Evolutionary conservation across 1,140 invertebrate species (phyloP).

Genomic region (Bombus turneri): DNA sequence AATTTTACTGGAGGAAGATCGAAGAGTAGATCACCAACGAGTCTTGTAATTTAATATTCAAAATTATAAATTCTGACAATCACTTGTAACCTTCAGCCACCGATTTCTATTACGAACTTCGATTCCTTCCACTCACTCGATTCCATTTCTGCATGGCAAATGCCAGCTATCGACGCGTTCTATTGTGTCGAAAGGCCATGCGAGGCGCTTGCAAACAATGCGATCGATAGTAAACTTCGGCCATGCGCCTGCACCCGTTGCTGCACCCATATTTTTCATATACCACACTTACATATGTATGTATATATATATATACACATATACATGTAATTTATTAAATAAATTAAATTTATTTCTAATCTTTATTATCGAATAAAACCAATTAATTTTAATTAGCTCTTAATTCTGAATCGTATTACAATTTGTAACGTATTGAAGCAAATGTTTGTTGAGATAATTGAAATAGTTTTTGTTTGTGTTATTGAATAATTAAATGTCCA

Average conservation of each 20-base stretch:
- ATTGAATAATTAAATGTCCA: neutral
- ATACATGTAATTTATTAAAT: too few relatives aligned
- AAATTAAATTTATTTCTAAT: too few relatives aligned
- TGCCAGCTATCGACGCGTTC: neutral
- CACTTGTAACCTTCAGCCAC: slow-evolving; percentile 13
- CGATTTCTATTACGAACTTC: slow-evolving; percentile 11
- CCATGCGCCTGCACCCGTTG: slow-evolving; percentile 31
- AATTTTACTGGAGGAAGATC: neutral
- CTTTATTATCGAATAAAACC: too few relatives aligned
- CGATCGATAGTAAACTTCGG: slow-evolving; percentile 36
- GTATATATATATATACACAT: neutral
- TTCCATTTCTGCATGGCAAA: neutral
- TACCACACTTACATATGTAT: neutral
- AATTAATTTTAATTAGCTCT: too few relatives aligned
- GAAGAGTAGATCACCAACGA: neutral
- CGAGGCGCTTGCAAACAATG: slow-evolving; percentile 25
- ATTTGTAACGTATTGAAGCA: neutral
- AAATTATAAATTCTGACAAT: neutral
- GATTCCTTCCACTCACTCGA: neutral
- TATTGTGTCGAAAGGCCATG: neutral
- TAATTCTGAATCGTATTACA: neutral
- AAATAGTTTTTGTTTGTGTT: neutral
- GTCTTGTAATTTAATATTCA: neutral
- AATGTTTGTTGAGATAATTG: neutral
- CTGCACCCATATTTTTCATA: neutral